A percentile compares a stretch with the other conserved stretches of the same genome.
Conservation (phyloP, 2,888 invertebrate species). For the Agapostemon virescens region DNA sequence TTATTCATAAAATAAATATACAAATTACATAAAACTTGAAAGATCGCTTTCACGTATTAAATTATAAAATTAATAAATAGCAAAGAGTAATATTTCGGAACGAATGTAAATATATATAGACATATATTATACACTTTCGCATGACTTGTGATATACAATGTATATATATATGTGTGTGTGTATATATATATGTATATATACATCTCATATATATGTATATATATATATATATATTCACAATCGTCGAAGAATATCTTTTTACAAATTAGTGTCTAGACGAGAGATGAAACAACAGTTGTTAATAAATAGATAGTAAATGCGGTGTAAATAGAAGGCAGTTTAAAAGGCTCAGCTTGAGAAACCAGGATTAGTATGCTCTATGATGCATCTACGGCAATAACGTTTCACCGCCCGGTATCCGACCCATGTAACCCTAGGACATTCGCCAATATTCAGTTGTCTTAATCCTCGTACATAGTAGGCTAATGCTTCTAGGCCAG, state of each 20-base stretch:
- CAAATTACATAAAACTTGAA: slow-evolving; percentile 37
- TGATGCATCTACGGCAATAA: slow-evolving; percentile 95
- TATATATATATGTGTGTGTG: slow-evolving; percentile 11
- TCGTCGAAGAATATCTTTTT: slow-evolving; percentile 49
- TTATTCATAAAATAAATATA: slow-evolving; percentile 54
- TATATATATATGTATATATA: slow-evolving; percentile 31
- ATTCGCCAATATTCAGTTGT: slow-evolving; percentile 96
- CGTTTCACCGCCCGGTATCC: slow-evolving; percentile 95
- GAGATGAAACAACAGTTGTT: slow-evolving; percentile 59
- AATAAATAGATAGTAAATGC: slow-evolving; percentile 68
- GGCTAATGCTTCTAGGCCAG: slow-evolving; percentile 92
- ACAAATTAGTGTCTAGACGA: slow-evolving; percentile 56
- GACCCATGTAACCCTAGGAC: slow-evolving; percentile 90
- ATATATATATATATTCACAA: slow-evolving; percentile 40
- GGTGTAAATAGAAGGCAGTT: slow-evolving; percentile 34
- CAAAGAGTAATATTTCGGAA: slow-evolving; percentile 37
- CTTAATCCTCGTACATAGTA: slow-evolving; percentile 94
- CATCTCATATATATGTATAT: too few species aligned
- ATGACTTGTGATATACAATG: slow-evolving; percentile 6
- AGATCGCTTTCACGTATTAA: slow-evolving; percentile 53
- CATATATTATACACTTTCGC: slow-evolving; percentile 1
- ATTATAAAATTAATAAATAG: slow-evolving; percentile 67
- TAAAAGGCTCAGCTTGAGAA: slow-evolving; percentile 83
- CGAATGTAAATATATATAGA: slow-evolving; percentile 15
- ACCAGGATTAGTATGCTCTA: slow-evolving; percentile 97